Evolutionary conservation across 2,888 invertebrate species (phyloP).

Genomic region (Glyphotaelius pellucidus): DNA sequence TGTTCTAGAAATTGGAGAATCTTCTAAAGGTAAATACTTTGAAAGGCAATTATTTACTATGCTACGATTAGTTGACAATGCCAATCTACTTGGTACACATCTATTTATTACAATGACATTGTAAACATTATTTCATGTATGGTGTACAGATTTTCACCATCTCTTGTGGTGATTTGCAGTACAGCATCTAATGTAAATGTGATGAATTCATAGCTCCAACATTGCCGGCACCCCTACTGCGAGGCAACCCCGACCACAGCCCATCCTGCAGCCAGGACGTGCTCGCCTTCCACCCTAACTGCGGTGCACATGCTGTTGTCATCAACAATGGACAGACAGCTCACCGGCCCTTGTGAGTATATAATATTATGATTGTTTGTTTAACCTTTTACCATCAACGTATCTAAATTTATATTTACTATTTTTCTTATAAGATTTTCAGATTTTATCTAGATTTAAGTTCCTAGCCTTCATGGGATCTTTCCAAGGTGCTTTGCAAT

Average conservation of each 20-base stretch:
- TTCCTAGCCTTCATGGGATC: too few species aligned
- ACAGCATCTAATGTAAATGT: background rate
- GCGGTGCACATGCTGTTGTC: conserved; percentile 95
- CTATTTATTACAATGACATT: background rate
- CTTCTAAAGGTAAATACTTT: conserved; percentile 10
- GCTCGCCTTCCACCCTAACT: conserved; percentile 92
- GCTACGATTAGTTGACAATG: background rate
- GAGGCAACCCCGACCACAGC: conserved; percentile 14
- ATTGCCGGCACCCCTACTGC: background rate
- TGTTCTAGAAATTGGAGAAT: conserved; percentile 37
- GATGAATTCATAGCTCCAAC: background rate
- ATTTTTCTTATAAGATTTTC: background rate
- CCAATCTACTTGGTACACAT: background rate
- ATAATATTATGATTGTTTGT: background rate
- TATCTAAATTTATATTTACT: conserved; percentile 23
- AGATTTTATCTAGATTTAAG: conserved; percentile 26
- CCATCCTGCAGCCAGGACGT: conserved; percentile 74
- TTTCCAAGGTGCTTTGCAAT: too few species aligned
- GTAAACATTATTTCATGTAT: background rate
- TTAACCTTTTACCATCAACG: background rate
- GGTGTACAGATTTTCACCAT: background rate
- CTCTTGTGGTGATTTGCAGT: background rate
- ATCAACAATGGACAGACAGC: conserved; percentile 94
- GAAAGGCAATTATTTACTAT: background rate
- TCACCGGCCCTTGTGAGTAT: conserved; percentile 90